Conservation (phyloP, 1,140 invertebrate species). For the Hermetia illucens region DNA sequence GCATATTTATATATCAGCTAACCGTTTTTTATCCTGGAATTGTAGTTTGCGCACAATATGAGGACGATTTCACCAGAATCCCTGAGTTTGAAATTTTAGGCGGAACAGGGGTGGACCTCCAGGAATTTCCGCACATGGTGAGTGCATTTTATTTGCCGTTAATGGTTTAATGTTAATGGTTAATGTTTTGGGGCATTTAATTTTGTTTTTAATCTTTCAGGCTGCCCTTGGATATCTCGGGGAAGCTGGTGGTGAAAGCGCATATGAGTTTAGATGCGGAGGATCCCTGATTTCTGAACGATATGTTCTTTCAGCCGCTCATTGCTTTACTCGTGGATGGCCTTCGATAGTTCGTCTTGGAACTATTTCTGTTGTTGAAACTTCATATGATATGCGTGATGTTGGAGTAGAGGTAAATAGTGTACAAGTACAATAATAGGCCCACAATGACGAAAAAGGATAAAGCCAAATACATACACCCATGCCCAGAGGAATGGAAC, state of each 20-base stretch:
- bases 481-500: no score
- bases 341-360: conserved; percentile 19
- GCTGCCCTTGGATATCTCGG: conserved; percentile 16
- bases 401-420: no score
- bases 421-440: no score
- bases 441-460: no score
- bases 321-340: conserved; percentile 42
- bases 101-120: conserved; percentile 14
- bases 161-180: no score
- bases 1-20: no score
- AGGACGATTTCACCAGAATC: background rate
- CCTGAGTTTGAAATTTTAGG: conserved; percentile 15
- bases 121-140: conserved; percentile 24
- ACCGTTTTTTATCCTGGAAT: no score
- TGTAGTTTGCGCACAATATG: background rate
- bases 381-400: no score
- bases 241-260: conserved; percentile 1
- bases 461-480: no score
- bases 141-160: no score
- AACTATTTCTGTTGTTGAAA: conserved; percentile 12
- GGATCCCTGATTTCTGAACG: conserved; percentile 31
- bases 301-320: conserved; percentile 52
- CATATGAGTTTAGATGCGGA: conserved; percentile 31
- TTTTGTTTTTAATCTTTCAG: no score
- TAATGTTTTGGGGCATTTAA: no score